A percentile compares a stretch with the other conserved stretches of the same genome.
These are phyloP conservation scores for Hylia prasina DNA, from an alignment of 2,113 vertebrate genomes.

Conservation along the genomic window DNA sequence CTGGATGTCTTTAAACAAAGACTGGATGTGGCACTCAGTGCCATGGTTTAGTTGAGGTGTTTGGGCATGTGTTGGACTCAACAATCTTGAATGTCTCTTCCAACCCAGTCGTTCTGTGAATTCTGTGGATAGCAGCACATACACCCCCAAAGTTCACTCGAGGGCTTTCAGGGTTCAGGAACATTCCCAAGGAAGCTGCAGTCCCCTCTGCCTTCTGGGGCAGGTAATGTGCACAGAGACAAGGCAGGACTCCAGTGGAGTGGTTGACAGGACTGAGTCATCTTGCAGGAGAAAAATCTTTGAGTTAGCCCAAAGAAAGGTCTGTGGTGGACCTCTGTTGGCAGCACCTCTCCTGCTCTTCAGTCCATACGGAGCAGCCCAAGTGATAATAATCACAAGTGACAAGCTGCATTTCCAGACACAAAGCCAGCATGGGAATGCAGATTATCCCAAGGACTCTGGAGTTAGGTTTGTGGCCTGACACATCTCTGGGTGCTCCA, in stretches of 20 bases:
- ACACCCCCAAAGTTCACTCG: not conserved
- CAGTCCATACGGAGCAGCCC: fast-evolving
- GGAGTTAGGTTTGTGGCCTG: not conserved
- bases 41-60: not conserved
- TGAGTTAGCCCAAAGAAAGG: not conserved
- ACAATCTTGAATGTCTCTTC: not conserved
- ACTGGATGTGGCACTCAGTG: not conserved
- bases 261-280: not conserved
- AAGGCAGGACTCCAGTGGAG: not conserved
- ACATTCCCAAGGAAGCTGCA: not conserved
- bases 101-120: not conserved
- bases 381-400: fast-evolving
- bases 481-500: not conserved
- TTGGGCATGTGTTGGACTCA: not conserved
- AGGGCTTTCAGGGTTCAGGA: not conserved
- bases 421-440: not conserved
- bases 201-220: not conserved
- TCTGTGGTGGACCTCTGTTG: not conserved
- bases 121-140: not conserved
- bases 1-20: not conserved
- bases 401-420: not conserved
- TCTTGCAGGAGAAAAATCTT: not conserved
- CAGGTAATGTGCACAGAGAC: not conserved
- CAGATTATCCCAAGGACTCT: not conserved
- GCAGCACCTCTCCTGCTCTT: not conserved